Evolutionary conservation across 2,888 invertebrate species (phyloP).

Genomic region (Pterobdella sp.): DNA sequence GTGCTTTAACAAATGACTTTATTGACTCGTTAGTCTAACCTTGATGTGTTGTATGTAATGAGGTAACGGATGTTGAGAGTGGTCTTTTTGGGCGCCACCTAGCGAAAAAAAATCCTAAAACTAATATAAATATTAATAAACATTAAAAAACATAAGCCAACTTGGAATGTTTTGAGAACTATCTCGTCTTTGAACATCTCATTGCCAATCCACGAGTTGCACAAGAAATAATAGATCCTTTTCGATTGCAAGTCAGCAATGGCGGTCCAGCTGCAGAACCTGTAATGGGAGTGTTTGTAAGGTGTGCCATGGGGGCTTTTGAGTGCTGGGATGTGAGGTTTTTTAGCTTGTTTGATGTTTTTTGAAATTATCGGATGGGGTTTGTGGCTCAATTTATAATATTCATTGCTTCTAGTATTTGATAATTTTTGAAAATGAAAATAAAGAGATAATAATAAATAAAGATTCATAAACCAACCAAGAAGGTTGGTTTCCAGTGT

Average conservation of each 20-base stretch:
- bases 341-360: too few relatives aligned
- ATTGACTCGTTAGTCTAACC: not conserved
- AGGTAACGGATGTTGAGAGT: constrained; percentile 25
- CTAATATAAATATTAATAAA: too few relatives aligned
- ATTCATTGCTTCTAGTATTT: too few relatives aligned
- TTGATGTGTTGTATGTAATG: constrained; percentile 27
- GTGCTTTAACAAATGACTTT: not conserved
- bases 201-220: constrained; percentile 23
- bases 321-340: too few relatives aligned
- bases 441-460: too few relatives aligned
- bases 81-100: constrained; percentile 20
- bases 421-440: too few relatives aligned
- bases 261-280: constrained; percentile 18
- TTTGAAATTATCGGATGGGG: too few relatives aligned
- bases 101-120: too few relatives aligned
- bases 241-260: constrained; percentile 26
- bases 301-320: too few relatives aligned
- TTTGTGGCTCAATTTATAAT: too few relatives aligned
- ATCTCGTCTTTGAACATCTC: not conserved
- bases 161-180: constrained; percentile 16
- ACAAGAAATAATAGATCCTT: constrained; percentile 22
- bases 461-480: too few relatives aligned
- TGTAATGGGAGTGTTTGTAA: not conserved
- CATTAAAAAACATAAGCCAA: too few relatives aligned
- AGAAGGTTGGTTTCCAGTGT: constrained; percentile 42